Percentiles rank a stretch among this genome's conserved stretches.
These are phyloP conservation scores for Umimayanthus chanpuru DNA, from an alignment of 92 coral and sea anemone genomes.

Conservation along the genomic window DNA sequence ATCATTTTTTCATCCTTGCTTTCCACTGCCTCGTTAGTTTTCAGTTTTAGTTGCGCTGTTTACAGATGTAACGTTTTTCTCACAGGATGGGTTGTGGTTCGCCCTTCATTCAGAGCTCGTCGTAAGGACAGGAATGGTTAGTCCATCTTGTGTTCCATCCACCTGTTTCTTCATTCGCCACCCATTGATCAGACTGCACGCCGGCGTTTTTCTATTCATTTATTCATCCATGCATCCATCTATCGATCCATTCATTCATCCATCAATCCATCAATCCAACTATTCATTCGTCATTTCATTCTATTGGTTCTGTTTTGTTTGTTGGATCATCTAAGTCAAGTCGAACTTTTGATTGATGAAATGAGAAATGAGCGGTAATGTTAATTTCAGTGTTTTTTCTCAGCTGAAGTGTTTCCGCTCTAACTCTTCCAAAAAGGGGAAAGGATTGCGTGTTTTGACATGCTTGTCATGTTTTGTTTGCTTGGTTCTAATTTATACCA, in stretches of 20 bases:
- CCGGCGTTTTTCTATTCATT: too few species aligned
- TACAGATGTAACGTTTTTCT: slow-evolving; percentile 2
- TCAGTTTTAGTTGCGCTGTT: background rate
- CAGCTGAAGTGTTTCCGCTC: background rate
- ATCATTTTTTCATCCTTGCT: background rate
- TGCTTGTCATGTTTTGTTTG: too few species aligned
- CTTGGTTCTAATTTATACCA: too few species aligned
- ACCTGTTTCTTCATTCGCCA: background rate
- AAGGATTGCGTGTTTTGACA: too few species aligned
- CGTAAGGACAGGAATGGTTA: slow-evolving; percentile 40
- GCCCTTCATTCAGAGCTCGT: slow-evolving; percentile 31
- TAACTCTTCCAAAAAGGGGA: background rate
- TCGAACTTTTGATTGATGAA: too few species aligned
- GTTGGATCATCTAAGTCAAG: too few species aligned
- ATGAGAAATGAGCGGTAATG: too few species aligned
- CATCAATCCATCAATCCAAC: background rate
- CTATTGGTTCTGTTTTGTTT: too few species aligned
- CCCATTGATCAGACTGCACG: background rate
- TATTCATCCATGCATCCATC: too few species aligned
- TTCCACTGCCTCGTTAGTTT: background rate
- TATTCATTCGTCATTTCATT: background rate
- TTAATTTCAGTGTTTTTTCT: too few species aligned
- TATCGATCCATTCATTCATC: background rate
- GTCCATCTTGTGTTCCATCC: background rate
- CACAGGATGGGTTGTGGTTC: slow-evolving; percentile 42